Percentiles rank a stretch among this genome's conserved stretches.
These are phyloP conservation scores for Agrypnus murinus DNA, from an alignment of 2,888 invertebrate genomes.

Conservation along the genomic window DNA sequence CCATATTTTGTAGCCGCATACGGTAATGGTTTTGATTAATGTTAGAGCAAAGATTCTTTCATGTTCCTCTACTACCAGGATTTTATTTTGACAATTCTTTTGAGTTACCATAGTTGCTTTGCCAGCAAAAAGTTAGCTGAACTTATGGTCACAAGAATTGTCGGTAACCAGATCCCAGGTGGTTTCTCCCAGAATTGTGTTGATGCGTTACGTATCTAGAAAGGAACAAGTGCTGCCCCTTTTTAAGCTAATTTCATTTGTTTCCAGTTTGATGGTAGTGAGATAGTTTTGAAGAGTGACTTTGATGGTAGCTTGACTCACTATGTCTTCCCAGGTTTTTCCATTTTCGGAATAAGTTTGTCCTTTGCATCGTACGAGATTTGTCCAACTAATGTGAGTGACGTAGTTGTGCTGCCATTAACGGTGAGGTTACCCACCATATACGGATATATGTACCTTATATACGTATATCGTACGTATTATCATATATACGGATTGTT, in stretches of 20 bases:
- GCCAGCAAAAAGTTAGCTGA: neutral
- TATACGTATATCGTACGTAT: neutral
- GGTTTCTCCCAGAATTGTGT: slow-evolving; percentile 33
- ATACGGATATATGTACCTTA: no score
- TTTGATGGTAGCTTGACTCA: slow-evolving; percentile 8
- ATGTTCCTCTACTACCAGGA: slow-evolving; percentile 16
- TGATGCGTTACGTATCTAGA: slow-evolving; percentile 37
- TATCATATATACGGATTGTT: no score
- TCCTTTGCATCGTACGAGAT: neutral
- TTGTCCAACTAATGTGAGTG: slow-evolving; percentile 19
- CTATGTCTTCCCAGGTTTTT: slow-evolving; percentile 21
- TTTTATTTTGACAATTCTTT: neutral
- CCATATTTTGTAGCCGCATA: slow-evolving; percentile 47
- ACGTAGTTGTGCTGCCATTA: slow-evolving; percentile 13
- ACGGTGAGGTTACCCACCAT: neutral
- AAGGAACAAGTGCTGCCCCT: slow-evolving; percentile 22
- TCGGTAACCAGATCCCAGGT: slow-evolving; percentile 11
- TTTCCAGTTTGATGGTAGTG: slow-evolving; percentile 14
- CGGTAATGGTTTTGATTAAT: slow-evolving; percentile 6
- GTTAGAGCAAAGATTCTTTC: slow-evolving; percentile 52
- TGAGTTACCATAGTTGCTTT: neutral
- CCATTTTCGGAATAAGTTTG: slow-evolving; percentile 29
- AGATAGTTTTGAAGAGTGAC: slow-evolving; percentile 19
- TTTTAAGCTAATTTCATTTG: slow-evolving; percentile 9
- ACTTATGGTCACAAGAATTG: neutral